phyloP scores from a whole-genome alignment of 2,888 invertebrate species.

The Onchidella celtica region DNA sequence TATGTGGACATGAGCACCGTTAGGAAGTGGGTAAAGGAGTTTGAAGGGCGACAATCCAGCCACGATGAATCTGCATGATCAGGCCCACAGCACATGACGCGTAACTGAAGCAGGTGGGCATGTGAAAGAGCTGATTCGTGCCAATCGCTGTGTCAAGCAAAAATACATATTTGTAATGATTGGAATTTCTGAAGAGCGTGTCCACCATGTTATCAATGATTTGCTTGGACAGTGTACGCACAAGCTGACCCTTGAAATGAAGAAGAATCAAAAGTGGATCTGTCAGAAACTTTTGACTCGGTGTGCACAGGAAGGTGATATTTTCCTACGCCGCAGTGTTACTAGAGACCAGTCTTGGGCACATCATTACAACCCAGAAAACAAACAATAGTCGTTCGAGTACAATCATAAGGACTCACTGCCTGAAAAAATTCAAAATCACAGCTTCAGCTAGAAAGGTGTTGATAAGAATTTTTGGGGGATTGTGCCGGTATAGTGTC shows the following conservation, averaged over 20 bases:
- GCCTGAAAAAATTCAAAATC: neutral
- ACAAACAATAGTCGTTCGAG: neutral
- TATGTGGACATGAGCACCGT: constrained; percentile 4
- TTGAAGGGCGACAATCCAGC: neutral
- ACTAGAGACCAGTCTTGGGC: constrained; percentile 1
- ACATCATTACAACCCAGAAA: neutral
- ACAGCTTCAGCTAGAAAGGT: neutral
- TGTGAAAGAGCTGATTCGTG: neutral
- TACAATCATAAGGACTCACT: neutral
- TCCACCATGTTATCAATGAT: neutral
- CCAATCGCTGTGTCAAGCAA: neutral
- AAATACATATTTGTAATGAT: neutral
- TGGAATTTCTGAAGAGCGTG: neutral
- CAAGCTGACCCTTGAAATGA: neutral
- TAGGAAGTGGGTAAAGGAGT: neutral
- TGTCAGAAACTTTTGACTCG: neutral
- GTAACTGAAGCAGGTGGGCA: neutral
- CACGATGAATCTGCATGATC: neutral
- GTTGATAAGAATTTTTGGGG: neutral
- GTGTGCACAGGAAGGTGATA: neutral
- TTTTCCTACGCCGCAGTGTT: neutral
- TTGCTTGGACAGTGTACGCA: neutral
- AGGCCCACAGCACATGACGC: neutral
- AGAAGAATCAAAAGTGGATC: no score
- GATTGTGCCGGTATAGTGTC: no score